Evolutionary conservation across 2,888 invertebrate species (phyloP).

Genomic region (Macaria notata): DNA sequence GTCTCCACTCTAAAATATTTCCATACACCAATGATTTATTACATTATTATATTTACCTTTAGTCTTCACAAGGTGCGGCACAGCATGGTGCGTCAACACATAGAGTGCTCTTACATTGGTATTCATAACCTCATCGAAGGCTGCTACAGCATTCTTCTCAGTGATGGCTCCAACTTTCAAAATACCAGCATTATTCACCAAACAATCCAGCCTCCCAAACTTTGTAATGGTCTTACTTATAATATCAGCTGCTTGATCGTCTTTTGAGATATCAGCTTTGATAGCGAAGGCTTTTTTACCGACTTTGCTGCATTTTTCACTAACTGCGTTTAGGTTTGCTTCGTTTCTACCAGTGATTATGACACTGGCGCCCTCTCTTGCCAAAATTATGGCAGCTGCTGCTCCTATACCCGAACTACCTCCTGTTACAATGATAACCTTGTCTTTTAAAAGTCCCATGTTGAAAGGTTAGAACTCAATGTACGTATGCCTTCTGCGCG

Average conservation of each 20-base stretch:
- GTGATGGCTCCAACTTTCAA: constrained; percentile 22
- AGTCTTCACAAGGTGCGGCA: constrained; percentile 41
- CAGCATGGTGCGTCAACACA: constrained; percentile 41
- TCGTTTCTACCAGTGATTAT: constrained; percentile 85
- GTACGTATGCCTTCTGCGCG: no score
- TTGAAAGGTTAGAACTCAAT: no score
- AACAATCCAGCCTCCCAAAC: constrained; percentile 45
- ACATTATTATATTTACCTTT: constrained; percentile 36
- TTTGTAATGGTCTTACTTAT: constrained; percentile 41
- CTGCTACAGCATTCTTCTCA: constrained; percentile 31
- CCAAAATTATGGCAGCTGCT: constrained; percentile 83
- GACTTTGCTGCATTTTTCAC: constrained; percentile 37
- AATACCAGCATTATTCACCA: constrained; percentile 52
- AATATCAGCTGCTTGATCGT: constrained; percentile 39
- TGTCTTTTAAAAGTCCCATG: constrained; percentile 27
- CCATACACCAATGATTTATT: no score
- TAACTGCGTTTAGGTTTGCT: constrained; percentile 82
- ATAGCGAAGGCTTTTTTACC: constrained; percentile 39
- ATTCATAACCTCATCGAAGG: constrained; percentile 44
- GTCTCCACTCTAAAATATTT: no score
- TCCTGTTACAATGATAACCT: constrained; percentile 61
- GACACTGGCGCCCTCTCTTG: constrained; percentile 82
- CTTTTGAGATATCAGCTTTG: constrained; percentile 46
- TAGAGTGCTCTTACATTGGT: constrained; percentile 47
- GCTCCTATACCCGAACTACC: constrained; percentile 87